These are phyloP conservation scores for Gonioctena quinquepunctata DNA, from an alignment of 1,140 invertebrate genomes.

Conservation along the genomic window DNA sequence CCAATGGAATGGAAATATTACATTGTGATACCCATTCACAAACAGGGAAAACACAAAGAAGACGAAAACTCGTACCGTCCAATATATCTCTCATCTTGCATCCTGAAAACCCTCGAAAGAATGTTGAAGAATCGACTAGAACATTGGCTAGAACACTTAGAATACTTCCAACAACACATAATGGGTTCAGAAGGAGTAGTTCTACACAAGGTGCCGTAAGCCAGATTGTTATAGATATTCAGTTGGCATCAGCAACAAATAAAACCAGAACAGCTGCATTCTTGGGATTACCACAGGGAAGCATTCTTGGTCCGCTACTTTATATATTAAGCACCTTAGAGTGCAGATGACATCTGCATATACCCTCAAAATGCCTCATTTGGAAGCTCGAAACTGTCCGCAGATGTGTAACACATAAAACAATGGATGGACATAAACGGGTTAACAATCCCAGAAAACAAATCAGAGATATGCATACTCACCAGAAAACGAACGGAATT, in stretches of 20 bases:
- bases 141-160: slow-evolving; percentile 9
- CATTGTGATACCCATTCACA: background rate
- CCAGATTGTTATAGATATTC: background rate
- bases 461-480: background rate
- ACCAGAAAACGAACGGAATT: background rate
- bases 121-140: slow-evolving; percentile 20
- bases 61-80: slow-evolving; percentile 14
- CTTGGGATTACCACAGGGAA: too few relatives aligned
- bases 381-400: background rate
- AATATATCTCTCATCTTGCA: slow-evolving; percentile 14
- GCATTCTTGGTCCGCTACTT: too few relatives aligned
- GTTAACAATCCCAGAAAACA: background rate
- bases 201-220: background rate
- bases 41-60: background rate
- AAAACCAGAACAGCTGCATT: too few relatives aligned
- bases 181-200: slow-evolving; percentile 5
- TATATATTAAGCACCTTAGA: too few relatives aligned
- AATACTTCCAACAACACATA: slow-evolving; percentile 1
- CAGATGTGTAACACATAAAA: too few relatives aligned
- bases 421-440: too few relatives aligned
- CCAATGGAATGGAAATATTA: background rate
- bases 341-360: background rate
- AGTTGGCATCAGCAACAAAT: too few relatives aligned
- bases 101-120: slow-evolving; percentile 15
- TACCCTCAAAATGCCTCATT: background rate